Evolutionary conservation across 2,888 invertebrate species (phyloP), one percentile per base, ranked within the genome.

Genomic region (Anticlea derivata): DNA sequence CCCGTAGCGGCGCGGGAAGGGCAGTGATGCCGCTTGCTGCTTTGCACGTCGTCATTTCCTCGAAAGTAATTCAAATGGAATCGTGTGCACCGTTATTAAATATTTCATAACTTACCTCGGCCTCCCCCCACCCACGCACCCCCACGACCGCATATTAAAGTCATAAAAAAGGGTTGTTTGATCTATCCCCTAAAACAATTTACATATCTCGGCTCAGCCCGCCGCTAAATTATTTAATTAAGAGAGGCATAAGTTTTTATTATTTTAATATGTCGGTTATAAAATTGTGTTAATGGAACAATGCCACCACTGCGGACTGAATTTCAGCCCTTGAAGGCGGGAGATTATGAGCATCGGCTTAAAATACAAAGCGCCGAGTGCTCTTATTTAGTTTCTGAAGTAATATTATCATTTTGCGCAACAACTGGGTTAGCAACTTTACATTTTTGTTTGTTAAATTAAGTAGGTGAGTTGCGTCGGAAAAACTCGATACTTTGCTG

Each of bases 91-190:
- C 78, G 90, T 88, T 90, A 89, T 91, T 90, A 91, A 91, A 91
- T 91, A 90, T 91, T 91, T 91, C 91, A 91, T 90, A 90, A 90
- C 89, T 89, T 86, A 86, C 86, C 85, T 81, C 80, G 56, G 60
- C 69, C 68, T 74, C 66, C 66, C 61, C 64, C 63, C 70, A 71
- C 75, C 75, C 67, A 64, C 64, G 73, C 61, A 70, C 68, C 75
- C 78, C 79, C 71, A 76, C 83, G 83, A 90, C 90, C 90, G 90
- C 90, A 90, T 90, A 90, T 90, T 90, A 88, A 90, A 91, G 87
- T 88, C 90, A 87, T 91, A 91, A 91, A 91, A 91, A 91, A 91
- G 91, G 91, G 91, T 91, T 91, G 86, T 91, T 91, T 91, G 90
- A 91, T 91, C 89, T 91, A 91, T 91, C 90, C 91, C 89, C 86